Base-by-base conservation (phyloP, 2,888 invertebrate genomes). In the Entomobrya multifasciata region DNA sequence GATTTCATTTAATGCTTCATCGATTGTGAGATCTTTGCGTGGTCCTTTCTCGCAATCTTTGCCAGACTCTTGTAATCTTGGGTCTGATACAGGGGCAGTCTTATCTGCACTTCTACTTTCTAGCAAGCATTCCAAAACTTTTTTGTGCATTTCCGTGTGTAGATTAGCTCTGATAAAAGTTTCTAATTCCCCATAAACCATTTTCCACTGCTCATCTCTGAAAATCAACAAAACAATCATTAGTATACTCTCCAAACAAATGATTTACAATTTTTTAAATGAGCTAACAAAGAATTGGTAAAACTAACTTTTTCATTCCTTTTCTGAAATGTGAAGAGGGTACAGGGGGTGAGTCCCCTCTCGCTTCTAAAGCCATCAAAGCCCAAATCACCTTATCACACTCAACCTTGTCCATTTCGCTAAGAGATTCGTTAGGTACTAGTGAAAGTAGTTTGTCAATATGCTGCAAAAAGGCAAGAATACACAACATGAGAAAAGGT, bases 161-260 rank as follows among this genome's bases (percentile, higher is more conserved):
- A 96, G 94, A 92, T 96, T 96, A 30, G 95, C 95, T 80, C 96
- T 95, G 0, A 98, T 93, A 49, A 98, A 94, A 13, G 95, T 95
- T 92, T 98, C 98, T 70, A 98, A 92, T 92, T 99, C 98, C 41
- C 95, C 94, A 96, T 98, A 99, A 92, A 98, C 94, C 36, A 96
- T 94, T 65, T 96, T 95, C 93, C 98, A 98, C 91, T 97, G 97
- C 92, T 98, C 98, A 91, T 98, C 97, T 89, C 94, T 93, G 90
- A 22, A 91, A 27, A 6, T 36, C 8, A 36, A n/a, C n/a, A n/a
- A n/a, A n/a, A n/a, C n/a, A n/a, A n/a, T n/a, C n/a, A n/a, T n/a
- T n/a, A n/a, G n/a, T n/a, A n/a, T n/a, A n/a, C n/a, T n/a, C n/a
- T n/a, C n/a, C n/a, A n/a, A n/a, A n/a, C n/a, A n/a, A n/a, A n/a